Evolutionary conservation across 2,113 vertebrate genomes (phyloP).

Genomic region (Mandrillus leucophaeus): DNA sequence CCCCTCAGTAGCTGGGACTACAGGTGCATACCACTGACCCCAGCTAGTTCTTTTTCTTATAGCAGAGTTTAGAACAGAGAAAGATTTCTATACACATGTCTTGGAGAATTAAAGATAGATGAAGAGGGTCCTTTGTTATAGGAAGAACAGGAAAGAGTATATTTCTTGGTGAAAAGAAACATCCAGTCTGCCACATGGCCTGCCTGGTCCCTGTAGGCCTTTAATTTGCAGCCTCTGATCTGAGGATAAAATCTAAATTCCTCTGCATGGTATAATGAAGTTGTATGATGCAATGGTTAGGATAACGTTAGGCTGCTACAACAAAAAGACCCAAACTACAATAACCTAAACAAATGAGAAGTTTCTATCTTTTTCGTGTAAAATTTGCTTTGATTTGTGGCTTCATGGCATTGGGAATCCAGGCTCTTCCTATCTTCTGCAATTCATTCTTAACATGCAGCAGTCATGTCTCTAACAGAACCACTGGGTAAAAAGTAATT

Average conservation of each 20-base stretch:
- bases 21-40: too few species aligned
- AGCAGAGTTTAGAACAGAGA: not conserved
- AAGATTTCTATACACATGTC: not conserved
- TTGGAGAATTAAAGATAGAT: not conserved
- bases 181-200: too few species aligned
- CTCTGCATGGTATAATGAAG: not conserved
- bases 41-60: not conserved
- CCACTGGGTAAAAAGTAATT: too few species aligned
- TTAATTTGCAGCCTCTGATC: not conserved
- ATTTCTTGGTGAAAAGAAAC: not conserved
- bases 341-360: not conserved
- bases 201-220: not conserved
- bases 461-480: too few species aligned
- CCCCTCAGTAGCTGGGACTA: too few species aligned
- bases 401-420: not conserved
- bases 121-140: not conserved
- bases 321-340: not conserved
- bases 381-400: not conserved
- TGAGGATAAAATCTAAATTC: not conserved
- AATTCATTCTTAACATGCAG: not conserved
- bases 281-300: not conserved
- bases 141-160: not conserved
- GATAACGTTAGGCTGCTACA: not conserved
- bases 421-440: not conserved
- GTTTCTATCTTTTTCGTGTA: not conserved